Base-by-base conservation (phyloP, 64 coral and sea anemone species). In the Montipora capricornis region DNA sequence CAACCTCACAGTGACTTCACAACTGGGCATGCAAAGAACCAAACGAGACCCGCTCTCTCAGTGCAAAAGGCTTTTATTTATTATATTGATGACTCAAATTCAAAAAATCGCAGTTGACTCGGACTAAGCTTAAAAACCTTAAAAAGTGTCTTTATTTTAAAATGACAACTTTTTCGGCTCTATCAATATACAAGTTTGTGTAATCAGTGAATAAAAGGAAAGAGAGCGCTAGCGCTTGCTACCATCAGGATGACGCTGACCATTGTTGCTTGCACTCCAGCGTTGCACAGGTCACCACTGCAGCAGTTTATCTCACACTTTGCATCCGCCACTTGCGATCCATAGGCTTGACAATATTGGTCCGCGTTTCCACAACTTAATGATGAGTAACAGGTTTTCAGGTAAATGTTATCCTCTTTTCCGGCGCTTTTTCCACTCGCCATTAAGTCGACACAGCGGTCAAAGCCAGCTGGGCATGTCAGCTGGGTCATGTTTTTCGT, bases 241-340 rank as follows among this genome's bases (percentile, higher is more conserved):
- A 20, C 14, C 13, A 78, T 8, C 29, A 50, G 12, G 76, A 78
- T 22, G 37, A 10, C 76, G 76, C 76, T 78, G 76, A 17, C 76
- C 13, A 78, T 20, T 47, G 76, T 12, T 13, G n/a, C 29, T 44
- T 12, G 13, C 4, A 4, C 76, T 14, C 37, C 76, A 15, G 37
- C 37, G 0, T 37, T 78, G 48, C 76, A 78, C 37, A 78, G 76
- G 76, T 78, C 48, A 44, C 76, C 76, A 16, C 20, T 22, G 48
- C 76, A 78, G 48, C 76, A 78, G 15, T 78, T 15, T 4, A 78
- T 4, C 76, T 78, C 76, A 20, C 76, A 78, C n/a, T 16, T 78
- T 3, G 2, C 76, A 4, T 20, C 76, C 52, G 52, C 10, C 52
- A 55, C 4, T 10, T 10, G 48, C 9, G 62, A 9, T 15, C 10